Evolutionary conservation across 1,140 invertebrate species (phyloP), one percentile per base, ranked within the genome.

Genomic region (Ostrea edulis): DNA sequence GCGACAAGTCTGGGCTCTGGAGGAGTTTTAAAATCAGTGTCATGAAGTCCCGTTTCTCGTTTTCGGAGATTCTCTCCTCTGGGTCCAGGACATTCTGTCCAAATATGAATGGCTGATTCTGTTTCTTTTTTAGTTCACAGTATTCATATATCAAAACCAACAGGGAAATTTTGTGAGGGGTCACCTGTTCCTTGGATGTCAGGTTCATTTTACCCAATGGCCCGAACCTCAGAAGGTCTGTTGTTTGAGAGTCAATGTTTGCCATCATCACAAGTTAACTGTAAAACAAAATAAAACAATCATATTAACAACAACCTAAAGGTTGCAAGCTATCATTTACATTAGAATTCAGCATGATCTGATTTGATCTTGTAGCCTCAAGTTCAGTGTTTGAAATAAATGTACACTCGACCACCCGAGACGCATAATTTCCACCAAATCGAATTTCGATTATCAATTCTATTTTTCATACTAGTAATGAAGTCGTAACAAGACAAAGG

Each of bases 1-100:
- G 95, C 35, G 96, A 95, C 94, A 97, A 95, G 94, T 97, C 97
- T 62, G 96, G 96, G 85, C 94, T 77, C 92, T 95, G 94, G 82
- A 95, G 87, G 8, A 95, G 88, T 86, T 93, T 91, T 29, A 95
- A 89, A 44, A 94, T 88, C 9, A 91, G 92, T n/a, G 92, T 93
- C 91, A 93, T 93, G 82, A 95, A 93, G 65, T 92, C 91, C 68
- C 94, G 86, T 84, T 93, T 93, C 84, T 94, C 92, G 44, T 89
- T 89, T 88, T 93, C 92, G 17, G 90, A 90, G 54, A 93, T 90
- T 52, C 89, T 90, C 0, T 89, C 65, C 22, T 82, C 84, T 29
- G 20, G 62, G 22, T 52, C 35, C 68, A 35, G 65, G 44, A 58
- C 87, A 29, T 25, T 35, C 68, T 77, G 68, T 77, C 68, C 68